Conservation (phyloP, 2,888 invertebrate species). For the Ectobius pallidus region DNA sequence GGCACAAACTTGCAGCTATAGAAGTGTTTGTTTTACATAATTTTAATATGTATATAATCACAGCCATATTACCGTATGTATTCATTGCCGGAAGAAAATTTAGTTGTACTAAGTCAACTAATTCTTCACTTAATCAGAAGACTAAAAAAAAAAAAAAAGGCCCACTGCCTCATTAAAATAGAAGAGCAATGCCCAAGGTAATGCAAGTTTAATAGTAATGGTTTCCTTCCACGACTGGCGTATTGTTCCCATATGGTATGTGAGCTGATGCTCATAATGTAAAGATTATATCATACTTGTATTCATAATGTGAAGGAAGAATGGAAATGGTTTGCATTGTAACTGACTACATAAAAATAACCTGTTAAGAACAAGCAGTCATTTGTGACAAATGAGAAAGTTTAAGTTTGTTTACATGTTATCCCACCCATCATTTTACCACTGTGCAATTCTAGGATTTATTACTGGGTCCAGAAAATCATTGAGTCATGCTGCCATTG, state of each 20-base stretch:
- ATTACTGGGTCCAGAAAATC: not conserved
- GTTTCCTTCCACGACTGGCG: constrained; percentile 24
- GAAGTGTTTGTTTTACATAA: constrained; percentile 7
- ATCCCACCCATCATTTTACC: not conserved
- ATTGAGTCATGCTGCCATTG: not conserved
- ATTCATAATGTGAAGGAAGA: constrained; percentile 16
- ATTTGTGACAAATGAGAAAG: constrained; percentile 18
- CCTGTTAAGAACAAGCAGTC: constrained; percentile 23
- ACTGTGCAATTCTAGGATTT: not conserved
- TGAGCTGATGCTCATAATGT: constrained; percentile 25
- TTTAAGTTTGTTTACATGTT: constrained; percentile 30
- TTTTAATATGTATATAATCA: not conserved
- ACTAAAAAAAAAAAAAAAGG: not conserved
- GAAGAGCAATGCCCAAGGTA: not conserved
- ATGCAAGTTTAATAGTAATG: not conserved
- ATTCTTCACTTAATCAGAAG: not conserved
- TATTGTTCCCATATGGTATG: constrained; percentile 19
- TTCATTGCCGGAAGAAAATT: not conserved
- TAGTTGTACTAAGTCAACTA: not conserved
- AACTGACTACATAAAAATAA: constrained; percentile 14
- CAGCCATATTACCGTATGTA: not conserved
- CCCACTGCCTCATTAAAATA: constrained; percentile 6
- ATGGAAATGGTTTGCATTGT: constrained; percentile 30
- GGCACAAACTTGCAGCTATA: constrained; percentile 31
- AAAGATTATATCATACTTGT: constrained; percentile 22